These are phyloP conservation scores for Trachemys scripta DNA, from an alignment of 2,113 vertebrate species.

Conservation along the genomic window DNA sequence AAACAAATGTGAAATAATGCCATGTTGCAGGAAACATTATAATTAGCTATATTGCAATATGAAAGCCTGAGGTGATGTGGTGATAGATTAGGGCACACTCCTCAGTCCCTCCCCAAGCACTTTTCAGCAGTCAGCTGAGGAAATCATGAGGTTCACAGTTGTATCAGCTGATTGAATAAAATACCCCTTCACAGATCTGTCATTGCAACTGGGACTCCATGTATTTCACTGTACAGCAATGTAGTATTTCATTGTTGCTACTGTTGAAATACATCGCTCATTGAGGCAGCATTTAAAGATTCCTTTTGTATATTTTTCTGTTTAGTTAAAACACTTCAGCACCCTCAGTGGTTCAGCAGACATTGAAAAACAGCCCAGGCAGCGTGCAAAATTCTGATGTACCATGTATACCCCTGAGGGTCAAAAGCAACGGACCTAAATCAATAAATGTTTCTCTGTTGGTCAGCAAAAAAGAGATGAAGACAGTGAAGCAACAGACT, in stretches of 20 bases:
- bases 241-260: neutral
- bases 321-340: neutral
- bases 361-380: neutral
- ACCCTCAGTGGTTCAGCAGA: neutral
- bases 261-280: constrained; percentile 14
- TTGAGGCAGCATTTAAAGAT: neutral
- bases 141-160: constrained; percentile 22
- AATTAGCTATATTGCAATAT: constrained; percentile 66
- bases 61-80: constrained; percentile 64
- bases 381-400: neutral
- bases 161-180: constrained; percentile 35
- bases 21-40: constrained; percentile 53
- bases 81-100: constrained; percentile 28
- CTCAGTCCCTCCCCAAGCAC: constrained; percentile 18
- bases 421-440: neutral
- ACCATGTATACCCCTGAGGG: neutral
- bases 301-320: neutral
- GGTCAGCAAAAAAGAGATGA: neutral
- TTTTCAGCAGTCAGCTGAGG: constrained; percentile 54
- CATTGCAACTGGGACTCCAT: neutral
- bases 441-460: neutral
- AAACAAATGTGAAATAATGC: constrained; percentile 45
- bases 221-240: neutral
- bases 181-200: neutral
- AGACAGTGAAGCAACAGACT: neutral